Conservation (phyloP, 37 sponge, comb jelly and placozoan species). For the Beroe ovata region DNA sequence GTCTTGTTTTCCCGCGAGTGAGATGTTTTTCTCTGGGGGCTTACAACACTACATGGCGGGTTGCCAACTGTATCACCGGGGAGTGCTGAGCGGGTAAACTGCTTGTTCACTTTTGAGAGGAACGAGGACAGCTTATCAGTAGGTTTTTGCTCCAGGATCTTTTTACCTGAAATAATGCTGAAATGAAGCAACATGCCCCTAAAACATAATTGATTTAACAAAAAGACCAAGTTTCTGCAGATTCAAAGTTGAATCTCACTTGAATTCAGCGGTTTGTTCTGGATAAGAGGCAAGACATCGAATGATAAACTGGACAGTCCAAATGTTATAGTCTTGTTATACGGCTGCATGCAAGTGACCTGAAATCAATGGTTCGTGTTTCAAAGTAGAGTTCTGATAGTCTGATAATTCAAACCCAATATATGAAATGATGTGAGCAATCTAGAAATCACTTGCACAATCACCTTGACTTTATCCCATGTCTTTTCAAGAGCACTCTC, state of each 20-base stretch:
- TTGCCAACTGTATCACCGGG: background rate
- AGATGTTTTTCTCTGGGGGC: background rate
- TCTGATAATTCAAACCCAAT: no score
- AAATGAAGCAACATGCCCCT: background rate
- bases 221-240: no score
- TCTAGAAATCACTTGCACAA: no score
- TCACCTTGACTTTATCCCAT: background rate
- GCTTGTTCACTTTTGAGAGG: background rate
- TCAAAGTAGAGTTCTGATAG: no score
- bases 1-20: no score
- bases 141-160: background rate
- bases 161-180: background rate
- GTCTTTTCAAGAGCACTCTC: background rate
- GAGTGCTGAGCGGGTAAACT: background rate
- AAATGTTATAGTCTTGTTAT: background rate
- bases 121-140: background rate
- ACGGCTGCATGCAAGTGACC: slow-evolving; percentile 26
- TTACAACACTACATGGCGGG: background rate
- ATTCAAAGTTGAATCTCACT: no score
- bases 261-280: background rate
- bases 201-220: background rate
- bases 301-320: slow-evolving; percentile 2
- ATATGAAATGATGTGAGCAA: no score
- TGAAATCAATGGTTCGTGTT: no score
- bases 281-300: background rate